These are phyloP conservation scores for Formicarius rufipectus DNA, from an alignment of 2,113 vertebrate genomes.

Conservation along the genomic window DNA sequence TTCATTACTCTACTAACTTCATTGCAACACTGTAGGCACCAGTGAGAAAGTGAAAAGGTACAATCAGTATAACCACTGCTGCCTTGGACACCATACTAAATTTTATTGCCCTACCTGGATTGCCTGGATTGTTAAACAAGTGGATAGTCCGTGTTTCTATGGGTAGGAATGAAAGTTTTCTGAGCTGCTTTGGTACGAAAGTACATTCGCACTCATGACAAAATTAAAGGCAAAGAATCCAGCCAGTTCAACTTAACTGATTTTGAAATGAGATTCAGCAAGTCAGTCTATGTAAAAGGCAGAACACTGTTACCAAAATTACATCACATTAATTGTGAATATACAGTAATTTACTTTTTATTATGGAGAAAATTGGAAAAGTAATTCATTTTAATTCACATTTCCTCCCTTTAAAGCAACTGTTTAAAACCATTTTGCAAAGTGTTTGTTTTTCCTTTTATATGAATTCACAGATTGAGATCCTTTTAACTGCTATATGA, in stretches of 20 bases:
- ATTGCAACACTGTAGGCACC: background rate
- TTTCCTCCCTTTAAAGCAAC: background rate
- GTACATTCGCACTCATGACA: background rate
- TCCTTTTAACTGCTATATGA: background rate
- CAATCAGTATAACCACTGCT: background rate
- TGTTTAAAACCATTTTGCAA: background rate
- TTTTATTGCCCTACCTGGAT: background rate
- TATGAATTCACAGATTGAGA: background rate
- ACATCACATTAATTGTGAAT: background rate
- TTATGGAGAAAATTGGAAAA: background rate
- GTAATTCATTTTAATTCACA: background rate
- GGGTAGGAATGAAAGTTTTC: background rate
- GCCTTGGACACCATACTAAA: background rate
- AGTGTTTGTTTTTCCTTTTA: background rate
- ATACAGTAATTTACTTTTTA: background rate
- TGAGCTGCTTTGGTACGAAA: background rate
- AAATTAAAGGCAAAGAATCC: background rate
- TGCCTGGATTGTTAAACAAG: background rate
- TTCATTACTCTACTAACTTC: background rate
- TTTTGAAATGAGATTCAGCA: background rate
- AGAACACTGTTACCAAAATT: background rate
- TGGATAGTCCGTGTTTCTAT: background rate
- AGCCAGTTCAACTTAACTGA: background rate
- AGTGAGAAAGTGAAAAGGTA: background rate
- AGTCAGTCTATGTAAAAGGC: background rate